Percentiles rank a stretch among this genome's conserved stretches.
Conservation (phyloP, 2,888 invertebrate species). For the Papilio elwesi region DNA sequence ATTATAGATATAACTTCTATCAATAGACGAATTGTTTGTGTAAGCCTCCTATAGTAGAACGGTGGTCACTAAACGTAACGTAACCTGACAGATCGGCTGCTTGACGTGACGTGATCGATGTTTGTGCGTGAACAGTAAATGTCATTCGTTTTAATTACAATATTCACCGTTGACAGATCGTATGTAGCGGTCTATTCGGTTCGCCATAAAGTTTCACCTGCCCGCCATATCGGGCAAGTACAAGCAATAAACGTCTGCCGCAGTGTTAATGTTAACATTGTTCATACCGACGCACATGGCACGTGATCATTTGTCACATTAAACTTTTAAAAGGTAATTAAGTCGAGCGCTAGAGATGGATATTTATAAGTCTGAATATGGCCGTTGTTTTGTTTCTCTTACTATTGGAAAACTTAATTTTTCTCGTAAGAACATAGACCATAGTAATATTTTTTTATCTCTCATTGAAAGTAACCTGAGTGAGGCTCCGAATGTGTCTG, state of each 20-base stretch:
- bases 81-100: not conserved
- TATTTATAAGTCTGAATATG: too few relatives aligned
- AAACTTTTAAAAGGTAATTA: slow-evolving; percentile 6
- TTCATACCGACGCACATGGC: not conserved
- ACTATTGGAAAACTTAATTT: too few relatives aligned
- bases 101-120: not conserved
- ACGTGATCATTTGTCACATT: slow-evolving; percentile 2
- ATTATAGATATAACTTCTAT: too few relatives aligned
- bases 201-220: slow-evolving; percentile 38
- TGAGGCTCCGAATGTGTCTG: too few relatives aligned
- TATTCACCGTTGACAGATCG: slow-evolving; percentile 22
- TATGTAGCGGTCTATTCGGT: slow-evolving; percentile 5
- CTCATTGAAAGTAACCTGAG: too few relatives aligned
- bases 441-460: too few relatives aligned
- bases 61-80: not conserved
- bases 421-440: too few relatives aligned
- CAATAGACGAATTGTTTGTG: not conserved
- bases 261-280: slow-evolving; percentile 22
- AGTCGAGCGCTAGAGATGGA: not conserved
- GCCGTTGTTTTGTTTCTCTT: too few relatives aligned
- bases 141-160: slow-evolving; percentile 4
- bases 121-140: not conserved
- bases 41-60: not conserved
- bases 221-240: slow-evolving; percentile 22
- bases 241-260: slow-evolving; percentile 8